These are phyloP conservation scores for Vanacampus margaritifer DNA, from an alignment of 2,113 vertebrate genomes.

Conservation along the genomic window DNA sequence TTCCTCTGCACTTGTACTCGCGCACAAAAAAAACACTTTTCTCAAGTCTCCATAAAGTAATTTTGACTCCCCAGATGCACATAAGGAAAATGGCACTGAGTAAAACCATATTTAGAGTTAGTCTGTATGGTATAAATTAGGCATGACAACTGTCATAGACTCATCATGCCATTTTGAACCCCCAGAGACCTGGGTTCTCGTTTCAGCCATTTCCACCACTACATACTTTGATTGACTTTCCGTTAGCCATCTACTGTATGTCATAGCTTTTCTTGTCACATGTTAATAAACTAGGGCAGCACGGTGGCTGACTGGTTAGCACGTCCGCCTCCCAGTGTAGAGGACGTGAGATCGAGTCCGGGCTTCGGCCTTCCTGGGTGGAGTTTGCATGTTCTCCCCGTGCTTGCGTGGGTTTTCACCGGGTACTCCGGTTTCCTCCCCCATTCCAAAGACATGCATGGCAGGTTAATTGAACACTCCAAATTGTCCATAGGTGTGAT, in stretches of 20 bases:
- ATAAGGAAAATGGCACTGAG: too few species aligned
- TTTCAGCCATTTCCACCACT: neutral
- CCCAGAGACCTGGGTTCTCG: neutral
- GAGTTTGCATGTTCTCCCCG: too few species aligned
- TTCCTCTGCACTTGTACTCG: conserved; percentile 1
- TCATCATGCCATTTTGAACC: neutral
- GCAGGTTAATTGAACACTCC: too few species aligned
- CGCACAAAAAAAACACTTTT: neutral
- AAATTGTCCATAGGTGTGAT: too few species aligned
- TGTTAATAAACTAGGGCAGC: too few species aligned
- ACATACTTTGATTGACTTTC: neutral
- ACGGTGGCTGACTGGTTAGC: too few species aligned
- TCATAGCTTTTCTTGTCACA: neutral
- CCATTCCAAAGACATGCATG: too few species aligned
- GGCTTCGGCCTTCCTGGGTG: too few species aligned
- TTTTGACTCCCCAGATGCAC: neutral
- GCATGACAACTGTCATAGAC: neutral
- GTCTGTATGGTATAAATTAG: neutral
- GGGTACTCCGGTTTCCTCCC: too few species aligned
- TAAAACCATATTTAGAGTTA: neutral
- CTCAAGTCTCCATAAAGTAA: conserved; percentile 6
- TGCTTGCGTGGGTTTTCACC: too few species aligned
- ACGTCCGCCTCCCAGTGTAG: too few species aligned
- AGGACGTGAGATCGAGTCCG: too few species aligned
- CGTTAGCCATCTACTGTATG: conserved; percentile 9